Percentiles rank a stretch among this genome's conserved stretches.
phyloP scores from a whole-genome alignment of 1,140 invertebrate genomes.

The Whitmania pigra region DNA sequence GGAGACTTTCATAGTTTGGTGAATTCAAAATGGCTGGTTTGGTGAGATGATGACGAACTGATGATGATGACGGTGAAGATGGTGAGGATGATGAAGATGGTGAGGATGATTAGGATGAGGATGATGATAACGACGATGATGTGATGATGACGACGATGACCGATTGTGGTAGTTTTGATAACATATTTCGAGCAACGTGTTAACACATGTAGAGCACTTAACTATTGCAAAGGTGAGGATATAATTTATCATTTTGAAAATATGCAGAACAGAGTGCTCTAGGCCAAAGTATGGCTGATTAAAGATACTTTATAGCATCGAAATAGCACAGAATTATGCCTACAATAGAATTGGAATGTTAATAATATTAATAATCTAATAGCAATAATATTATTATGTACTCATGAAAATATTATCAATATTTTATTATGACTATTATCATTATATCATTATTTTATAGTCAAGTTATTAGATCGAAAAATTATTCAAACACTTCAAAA shows the following conservation, averaged over 20 bases:
- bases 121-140: not conserved
- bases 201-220: too few species aligned
- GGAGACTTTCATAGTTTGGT: not conserved
- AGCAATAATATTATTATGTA: not conserved
- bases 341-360: not conserved
- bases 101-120: not conserved
- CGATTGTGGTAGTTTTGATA: not conserved
- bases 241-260: too few species aligned
- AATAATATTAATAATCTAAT: not conserved
- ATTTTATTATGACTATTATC: too few species aligned
- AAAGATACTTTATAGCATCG: too few species aligned
- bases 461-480: not conserved
- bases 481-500: too few species aligned
- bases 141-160: not conserved
- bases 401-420: too few species aligned
- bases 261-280: too few species aligned
- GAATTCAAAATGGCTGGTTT: not conserved
- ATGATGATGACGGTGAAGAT: slow-evolving; percentile 14
- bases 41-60: slow-evolving; percentile 3
- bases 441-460: too few species aligned
- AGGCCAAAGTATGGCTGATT: too few species aligned
- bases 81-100: not conserved
- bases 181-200: too few species aligned
- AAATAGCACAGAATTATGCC: not conserved
- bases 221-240: too few species aligned